A percentile compares a stretch with the other conserved stretches of the same genome.
These are phyloP conservation scores for Bubo blakistoni DNA, from an alignment of 2,113 vertebrate genomes.

Conservation along the genomic window DNA sequence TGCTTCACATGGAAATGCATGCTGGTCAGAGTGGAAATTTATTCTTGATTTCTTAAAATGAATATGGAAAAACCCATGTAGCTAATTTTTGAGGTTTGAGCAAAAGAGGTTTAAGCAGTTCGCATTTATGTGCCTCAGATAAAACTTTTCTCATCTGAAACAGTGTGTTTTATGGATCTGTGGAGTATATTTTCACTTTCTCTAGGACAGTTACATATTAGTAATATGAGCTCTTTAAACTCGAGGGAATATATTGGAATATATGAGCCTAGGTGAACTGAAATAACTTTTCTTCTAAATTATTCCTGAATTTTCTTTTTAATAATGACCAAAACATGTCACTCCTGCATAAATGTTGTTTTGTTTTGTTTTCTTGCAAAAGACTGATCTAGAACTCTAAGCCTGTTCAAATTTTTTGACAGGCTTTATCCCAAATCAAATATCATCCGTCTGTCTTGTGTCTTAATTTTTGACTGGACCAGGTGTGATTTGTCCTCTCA, in stretches of 20 bases:
- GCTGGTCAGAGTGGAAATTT: not conserved
- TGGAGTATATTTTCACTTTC: not conserved
- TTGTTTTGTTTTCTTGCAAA: not conserved
- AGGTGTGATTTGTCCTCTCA: not conserved
- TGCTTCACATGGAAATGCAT: not conserved
- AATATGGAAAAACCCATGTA: not conserved
- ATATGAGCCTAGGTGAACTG: not conserved
- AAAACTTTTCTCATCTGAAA: not conserved
- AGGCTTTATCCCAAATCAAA: not conserved
- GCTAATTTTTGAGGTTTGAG: not conserved
- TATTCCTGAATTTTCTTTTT: not conserved
- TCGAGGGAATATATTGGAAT: not conserved
- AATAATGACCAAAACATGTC: not conserved
- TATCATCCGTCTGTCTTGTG: accelerated
- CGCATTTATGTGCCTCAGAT: not conserved
- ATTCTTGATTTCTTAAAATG: not conserved
- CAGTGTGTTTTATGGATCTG: not conserved
- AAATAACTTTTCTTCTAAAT: not conserved
- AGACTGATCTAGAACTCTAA: not conserved
- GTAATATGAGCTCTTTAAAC: not conserved
- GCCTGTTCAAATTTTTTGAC: not conserved
- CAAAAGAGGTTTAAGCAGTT: not conserved
- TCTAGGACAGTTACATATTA: not conserved
- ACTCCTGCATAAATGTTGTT: not conserved
- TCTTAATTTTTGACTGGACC: not conserved